phyloP scores from a whole-genome alignment of 2,797 vertebrate species.

The Molothrus ater region DNA sequence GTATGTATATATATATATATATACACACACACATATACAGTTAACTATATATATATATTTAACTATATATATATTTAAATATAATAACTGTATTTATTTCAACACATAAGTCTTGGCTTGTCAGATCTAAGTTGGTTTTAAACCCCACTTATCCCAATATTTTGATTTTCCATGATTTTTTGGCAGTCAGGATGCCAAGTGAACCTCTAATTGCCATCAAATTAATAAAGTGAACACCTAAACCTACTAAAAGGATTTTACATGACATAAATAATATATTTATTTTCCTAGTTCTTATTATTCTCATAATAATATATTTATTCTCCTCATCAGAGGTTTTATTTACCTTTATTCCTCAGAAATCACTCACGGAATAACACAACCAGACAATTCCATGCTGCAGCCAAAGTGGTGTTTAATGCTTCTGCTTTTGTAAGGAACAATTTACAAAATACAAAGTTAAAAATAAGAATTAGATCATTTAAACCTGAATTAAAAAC shows the following conservation, averaged over 20 bases:
- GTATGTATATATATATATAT: not conserved
- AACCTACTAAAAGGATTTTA: not conserved
- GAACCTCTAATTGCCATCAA: not conserved
- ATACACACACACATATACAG: too few relatives aligned
- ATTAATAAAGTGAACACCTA: not conserved
- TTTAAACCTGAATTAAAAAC: not conserved
- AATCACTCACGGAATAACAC: not conserved
- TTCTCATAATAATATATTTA: not conserved
- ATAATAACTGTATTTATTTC: not conserved
- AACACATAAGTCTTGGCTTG: not conserved
- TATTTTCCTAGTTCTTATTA: not conserved
- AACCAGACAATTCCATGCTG: not conserved
- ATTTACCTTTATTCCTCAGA: not conserved
- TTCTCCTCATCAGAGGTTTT: not conserved
- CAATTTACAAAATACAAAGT: conserved; percentile 39
- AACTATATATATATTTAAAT: not conserved
- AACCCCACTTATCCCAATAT: not conserved
- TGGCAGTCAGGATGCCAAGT: not conserved
- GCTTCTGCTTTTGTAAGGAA: not conserved
- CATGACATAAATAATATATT: rapidly evolving
- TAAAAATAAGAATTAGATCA: not conserved
- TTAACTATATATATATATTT: too few relatives aligned
- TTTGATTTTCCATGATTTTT: not conserved
- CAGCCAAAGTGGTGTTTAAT: conserved; percentile 48
- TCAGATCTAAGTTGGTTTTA: not conserved